Percentiles rank a stretch among this genome's conserved stretches.
Evolutionary conservation across 2,888 invertebrate genomes (phyloP).

Genomic region (Pasiphila rectangulata): DNA sequence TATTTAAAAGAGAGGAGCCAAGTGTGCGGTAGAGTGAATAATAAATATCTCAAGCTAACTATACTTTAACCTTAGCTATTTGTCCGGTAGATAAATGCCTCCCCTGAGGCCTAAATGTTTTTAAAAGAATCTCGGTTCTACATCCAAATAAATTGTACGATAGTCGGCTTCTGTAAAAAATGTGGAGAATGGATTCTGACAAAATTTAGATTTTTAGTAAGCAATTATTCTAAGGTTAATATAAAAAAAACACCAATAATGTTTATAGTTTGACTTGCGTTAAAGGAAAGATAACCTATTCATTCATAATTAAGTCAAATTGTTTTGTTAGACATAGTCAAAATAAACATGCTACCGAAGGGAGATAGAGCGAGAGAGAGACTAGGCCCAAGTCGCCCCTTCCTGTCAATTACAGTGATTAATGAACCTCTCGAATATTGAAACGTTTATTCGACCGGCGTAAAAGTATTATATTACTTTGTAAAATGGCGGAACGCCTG

Average conservation of each 20-base stretch:
- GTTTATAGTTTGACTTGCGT: too few species aligned
- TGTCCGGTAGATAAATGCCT: slow-evolving; percentile 24
- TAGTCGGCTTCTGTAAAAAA: too few species aligned
- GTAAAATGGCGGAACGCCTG: slow-evolving; percentile 49
- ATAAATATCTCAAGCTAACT: slow-evolving; percentile 29
- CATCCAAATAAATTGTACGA: not conserved
- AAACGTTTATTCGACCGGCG: slow-evolving; percentile 74
- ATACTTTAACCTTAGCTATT: slow-evolving; percentile 28
- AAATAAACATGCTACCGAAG: slow-evolving; percentile 48
- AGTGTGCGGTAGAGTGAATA: slow-evolving; percentile 21
- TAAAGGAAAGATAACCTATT: not conserved
- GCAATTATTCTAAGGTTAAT: not conserved
- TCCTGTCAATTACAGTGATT: slow-evolving; percentile 78
- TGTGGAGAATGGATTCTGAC: too few species aligned
- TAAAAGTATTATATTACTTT: slow-evolving; percentile 72
- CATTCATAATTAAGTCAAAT: slow-evolving; percentile 15
- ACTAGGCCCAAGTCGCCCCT: slow-evolving; percentile 59
- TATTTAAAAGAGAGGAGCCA: slow-evolving; percentile 8
- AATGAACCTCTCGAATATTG: slow-evolving; percentile 77
- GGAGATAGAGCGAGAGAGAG: slow-evolving; percentile 45
- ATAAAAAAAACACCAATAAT: too few species aligned
- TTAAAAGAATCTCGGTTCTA: too few species aligned
- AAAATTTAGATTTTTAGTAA: not conserved
- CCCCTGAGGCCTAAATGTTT: slow-evolving; percentile 18
- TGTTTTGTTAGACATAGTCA: slow-evolving; percentile 47